Base-by-base conservation (phyloP, 2,797 vertebrate species). In the Rhadinocentrus ornatus region DNA sequence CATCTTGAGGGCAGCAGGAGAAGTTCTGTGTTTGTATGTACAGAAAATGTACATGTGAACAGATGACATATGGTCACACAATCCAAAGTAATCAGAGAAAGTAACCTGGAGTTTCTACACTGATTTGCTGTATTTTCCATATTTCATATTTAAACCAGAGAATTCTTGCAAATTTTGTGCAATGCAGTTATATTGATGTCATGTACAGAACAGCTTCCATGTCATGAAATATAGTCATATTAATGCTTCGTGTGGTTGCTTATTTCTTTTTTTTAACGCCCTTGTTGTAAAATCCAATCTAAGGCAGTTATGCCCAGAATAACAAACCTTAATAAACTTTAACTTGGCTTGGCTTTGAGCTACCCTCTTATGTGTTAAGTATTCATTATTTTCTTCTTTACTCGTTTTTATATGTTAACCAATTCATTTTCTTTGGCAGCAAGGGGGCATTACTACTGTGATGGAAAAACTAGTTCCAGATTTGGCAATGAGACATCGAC, bases 1-100 rank as follows among this genome's bases (percentile, higher is more conserved):
- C 96, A 11, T 96, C 96, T 11, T 98, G 93, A 97, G 78, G 77
- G 80, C 52, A 20, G 10, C 27, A 18, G 7, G 18, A 29, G 39
- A 27, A 58, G 12, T 66, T 68, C 69, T 31, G 46, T 32, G 80
- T 3, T 4, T 41, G 76, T 9, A 60, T 84, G 69, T 83, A 69
- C 76, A 84, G 64, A 68, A 46, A 63, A 62, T 63, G 63, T 69
- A 66, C 52, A 69, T 56, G 58, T 31, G 16, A 68, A 58, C 54
- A 27, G 27, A 77, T n/a, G 52, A 22, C 15, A 35, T 15, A 48
- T 44, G 18, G 34, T 15, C 34, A 56, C 35, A 32, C 11, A 44
- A 22, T 37, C 20, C 22, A 26, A 63, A 62, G 18, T 6, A 54
- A 46, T 66, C 13, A 27, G 44, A 37, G 27, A 66, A 12, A 39